Percentiles rank a stretch among this genome's conserved stretches.
These are phyloP conservation scores for Petrophora chlorosata DNA, from an alignment of 2,888 invertebrate genomes.

Conservation along the genomic window DNA sequence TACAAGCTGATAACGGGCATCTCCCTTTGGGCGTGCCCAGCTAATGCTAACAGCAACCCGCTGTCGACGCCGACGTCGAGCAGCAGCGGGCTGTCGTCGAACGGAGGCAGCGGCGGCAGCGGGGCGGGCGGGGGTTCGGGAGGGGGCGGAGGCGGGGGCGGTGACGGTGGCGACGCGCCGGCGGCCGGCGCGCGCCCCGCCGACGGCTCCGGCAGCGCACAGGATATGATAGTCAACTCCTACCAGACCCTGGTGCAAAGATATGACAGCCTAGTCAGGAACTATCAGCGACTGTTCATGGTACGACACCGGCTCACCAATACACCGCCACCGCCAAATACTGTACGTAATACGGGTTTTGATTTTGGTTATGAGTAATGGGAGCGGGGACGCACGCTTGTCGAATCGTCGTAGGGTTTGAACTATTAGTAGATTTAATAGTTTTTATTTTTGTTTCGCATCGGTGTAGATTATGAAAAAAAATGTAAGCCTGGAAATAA, in stretches of 20 bases:
- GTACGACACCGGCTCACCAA: constrained; percentile 71
- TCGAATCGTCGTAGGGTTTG: neutral
- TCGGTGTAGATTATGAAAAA: too few relatives aligned
- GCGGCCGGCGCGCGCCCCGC: constrained; percentile 4
- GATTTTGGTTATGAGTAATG: constrained; percentile 26
- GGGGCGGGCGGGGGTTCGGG: too few relatives aligned
- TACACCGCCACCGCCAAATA: constrained; percentile 68
- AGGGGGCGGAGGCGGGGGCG: constrained; percentile 37
- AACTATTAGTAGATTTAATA: neutral
- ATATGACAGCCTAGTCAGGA: constrained; percentile 78
- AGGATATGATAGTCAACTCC: constrained; percentile 76
- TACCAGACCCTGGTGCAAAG: constrained; percentile 78
- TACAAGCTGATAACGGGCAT: constrained; percentile 93
- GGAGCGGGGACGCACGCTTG: neutral
- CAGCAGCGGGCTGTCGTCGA: constrained; percentile 25
- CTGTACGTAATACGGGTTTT: constrained; percentile 54
- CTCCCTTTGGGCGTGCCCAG: constrained; percentile 71
- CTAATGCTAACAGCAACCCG: constrained; percentile 42
- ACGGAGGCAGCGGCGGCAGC: constrained; percentile 48
- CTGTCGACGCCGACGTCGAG: constrained; percentile 53
- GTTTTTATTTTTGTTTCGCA: too few relatives aligned
- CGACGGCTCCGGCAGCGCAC: constrained; percentile 43
- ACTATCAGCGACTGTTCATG: constrained; percentile 78
- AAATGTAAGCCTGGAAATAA: too few relatives aligned
- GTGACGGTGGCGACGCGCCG: constrained; percentile 1